phyloP scores from a whole-genome alignment of 2,113 vertebrate genomes.

The Chiloscyllium plagiosum region DNA sequence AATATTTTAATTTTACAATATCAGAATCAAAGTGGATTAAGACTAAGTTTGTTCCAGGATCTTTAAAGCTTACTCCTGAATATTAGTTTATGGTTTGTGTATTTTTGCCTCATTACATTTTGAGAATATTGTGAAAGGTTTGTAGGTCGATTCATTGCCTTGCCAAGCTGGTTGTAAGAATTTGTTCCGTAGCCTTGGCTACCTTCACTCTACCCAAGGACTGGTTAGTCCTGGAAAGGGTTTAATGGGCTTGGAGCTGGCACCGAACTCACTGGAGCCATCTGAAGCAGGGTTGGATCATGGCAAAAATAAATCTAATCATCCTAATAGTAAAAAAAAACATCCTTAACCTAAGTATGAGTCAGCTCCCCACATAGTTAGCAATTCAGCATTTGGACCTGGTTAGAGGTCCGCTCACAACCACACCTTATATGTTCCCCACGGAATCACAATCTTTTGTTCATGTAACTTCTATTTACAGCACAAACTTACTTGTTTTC shows the following conservation, averaged over 20 bases:
- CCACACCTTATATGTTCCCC: neutral
- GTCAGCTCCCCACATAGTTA: neutral
- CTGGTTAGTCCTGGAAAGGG: neutral
- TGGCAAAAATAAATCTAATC: neutral
- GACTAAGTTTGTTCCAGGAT: neutral
- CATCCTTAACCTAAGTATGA: neutral
- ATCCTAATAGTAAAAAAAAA: neutral
- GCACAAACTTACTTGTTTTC: neutral
- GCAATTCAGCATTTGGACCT: neutral
- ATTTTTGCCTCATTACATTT: neutral
- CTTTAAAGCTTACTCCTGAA: neutral
- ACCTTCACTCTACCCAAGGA: neutral
- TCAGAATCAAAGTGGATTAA: neutral
- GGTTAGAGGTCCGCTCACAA: neutral
- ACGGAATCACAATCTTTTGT: neutral
- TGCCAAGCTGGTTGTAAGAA: neutral
- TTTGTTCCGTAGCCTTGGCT: neutral
- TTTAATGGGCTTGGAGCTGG: neutral
- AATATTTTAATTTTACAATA: neutral
- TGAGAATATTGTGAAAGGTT: neutral
- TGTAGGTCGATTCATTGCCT: neutral
- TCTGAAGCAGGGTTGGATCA: neutral
- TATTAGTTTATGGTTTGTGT: neutral
- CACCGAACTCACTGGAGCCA: neutral
- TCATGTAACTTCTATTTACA: neutral